Evolutionary conservation across 2,797 vertebrate species (phyloP), one percentile per base, ranked within the genome.

Genomic region (Okamejei kenojei): DNA sequence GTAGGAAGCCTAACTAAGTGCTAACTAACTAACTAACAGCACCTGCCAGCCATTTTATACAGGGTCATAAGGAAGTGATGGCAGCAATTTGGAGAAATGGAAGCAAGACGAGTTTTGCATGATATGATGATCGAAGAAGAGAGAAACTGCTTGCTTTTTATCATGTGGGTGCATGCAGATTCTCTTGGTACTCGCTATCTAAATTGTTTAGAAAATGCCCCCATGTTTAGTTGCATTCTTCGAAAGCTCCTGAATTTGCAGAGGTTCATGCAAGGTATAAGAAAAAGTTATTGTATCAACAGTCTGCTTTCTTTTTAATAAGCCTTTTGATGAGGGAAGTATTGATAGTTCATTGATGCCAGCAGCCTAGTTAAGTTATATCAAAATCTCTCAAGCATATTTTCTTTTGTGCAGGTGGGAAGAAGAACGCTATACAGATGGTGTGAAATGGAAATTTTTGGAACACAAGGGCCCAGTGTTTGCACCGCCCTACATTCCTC

Each of bases 381-480:
- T 35, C 26, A 9, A 54, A 76, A 73, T 74, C 38, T 13, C 68
- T 11, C 21, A 9, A 74, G 13, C 1, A 9, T 21, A 71, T 35
- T 23, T 8, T 76, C 5, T 71, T 26, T 74, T 29, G 23, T 94
- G 94, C 95, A 99, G 98, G 98, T 99, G 98, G 98, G 98, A 99
- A 95, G 98, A 99, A 95, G 98, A 99, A 93, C 96, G 97, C 94
- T 97, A 96, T 94, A 98, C 98, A 45, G 98, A 99, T 95, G 98
- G 98, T 94, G 98, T 99, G 94, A 99, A 99, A 93, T 99, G 98
- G 98, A 98, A 97, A 94, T 99, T 99, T 95, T 96, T 99, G 94
- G 98, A 99, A 95, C 98, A 99, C 94, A 98, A 98, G 95, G 98
- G 98, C 93, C 98, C 98, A 58, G 98, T 99, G 86, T 99, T 99